Evolutionary conservation across 2,797 vertebrate genomes (phyloP).

Genomic region (Buphagus erythrorhynchus): DNA sequence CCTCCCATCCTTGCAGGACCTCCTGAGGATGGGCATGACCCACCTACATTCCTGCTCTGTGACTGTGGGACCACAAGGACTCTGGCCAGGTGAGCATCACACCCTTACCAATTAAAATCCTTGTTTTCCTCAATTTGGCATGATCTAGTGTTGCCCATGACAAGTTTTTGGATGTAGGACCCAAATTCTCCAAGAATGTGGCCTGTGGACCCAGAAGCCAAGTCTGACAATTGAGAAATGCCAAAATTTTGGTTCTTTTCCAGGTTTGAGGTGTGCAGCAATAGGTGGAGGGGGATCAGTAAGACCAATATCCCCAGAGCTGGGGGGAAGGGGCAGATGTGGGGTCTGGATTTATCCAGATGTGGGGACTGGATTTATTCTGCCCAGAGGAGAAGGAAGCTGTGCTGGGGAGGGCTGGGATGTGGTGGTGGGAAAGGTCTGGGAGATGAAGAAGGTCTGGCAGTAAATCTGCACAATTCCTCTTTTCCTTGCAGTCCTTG

Average conservation of each 20-base stretch:
- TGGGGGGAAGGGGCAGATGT: neutral
- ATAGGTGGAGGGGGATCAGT: neutral
- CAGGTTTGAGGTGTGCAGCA: neutral
- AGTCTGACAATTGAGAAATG: neutral
- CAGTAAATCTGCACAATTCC: neutral
- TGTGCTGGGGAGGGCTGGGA: neutral
- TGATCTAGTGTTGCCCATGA: neutral
- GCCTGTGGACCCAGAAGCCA: neutral
- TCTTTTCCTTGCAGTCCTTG: neutral
- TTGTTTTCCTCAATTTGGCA: neutral
- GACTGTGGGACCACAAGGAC: fast-evolving
- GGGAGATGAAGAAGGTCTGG: neutral
- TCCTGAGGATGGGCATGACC: neutral
- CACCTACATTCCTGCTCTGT: neutral
- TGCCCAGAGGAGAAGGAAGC: neutral
- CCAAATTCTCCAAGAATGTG: neutral
- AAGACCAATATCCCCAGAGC: neutral
- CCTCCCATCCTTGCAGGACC: neutral
- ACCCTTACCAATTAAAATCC: fast-evolving
- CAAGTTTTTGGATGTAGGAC: neutral
- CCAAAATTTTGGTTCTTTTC: neutral
- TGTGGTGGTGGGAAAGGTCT: neutral
- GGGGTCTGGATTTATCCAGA: neutral
- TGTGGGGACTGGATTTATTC: neutral
- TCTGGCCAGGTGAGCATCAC: neutral